These are phyloP conservation scores for Acrossocheilus fasciatus DNA, from an alignment of 2,797 vertebrate species.

Conservation along the genomic window DNA sequence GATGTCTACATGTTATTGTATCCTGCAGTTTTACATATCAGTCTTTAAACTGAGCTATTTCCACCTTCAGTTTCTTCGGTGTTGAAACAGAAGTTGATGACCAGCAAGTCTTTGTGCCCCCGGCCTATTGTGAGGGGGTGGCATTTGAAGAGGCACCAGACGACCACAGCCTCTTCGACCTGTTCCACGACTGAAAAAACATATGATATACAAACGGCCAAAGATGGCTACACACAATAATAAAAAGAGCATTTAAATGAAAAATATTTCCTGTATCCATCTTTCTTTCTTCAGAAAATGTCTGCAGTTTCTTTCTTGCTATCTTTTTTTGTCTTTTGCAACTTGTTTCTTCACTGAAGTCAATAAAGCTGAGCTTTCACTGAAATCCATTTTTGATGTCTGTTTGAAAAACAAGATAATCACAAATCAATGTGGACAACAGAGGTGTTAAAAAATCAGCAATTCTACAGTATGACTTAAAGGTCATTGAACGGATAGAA, in stretches of 20 bases:
- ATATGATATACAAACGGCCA: not conserved
- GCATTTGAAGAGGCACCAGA: conserved; percentile 72
- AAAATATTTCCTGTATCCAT: conserved; percentile 44
- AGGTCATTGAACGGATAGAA: not conserved
- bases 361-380: conserved; percentile 60
- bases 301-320: conserved; percentile 23
- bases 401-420: conserved; percentile 17
- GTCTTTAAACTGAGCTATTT: not conserved
- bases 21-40: not conserved
- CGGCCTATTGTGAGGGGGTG: conserved; percentile 71
- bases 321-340: conserved; percentile 41
- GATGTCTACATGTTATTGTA: not conserved
- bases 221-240: conserved; percentile 23
- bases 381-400: conserved; percentile 14
- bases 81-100: conserved; percentile 76
- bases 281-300: conserved; percentile 41
- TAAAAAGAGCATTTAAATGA: conserved; percentile 41
- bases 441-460: not conserved
- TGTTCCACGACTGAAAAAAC: conserved; percentile 73
- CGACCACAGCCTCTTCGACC: conserved; percentile 75
- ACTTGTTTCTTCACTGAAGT: conserved; percentile 54
- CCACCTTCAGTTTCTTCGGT: conserved; percentile 64
- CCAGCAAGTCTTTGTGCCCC: conserved; percentile 70
- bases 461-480: not conserved
- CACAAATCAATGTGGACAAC: not conserved